Evolutionary conservation across 2,888 invertebrate genomes (phyloP).

Genomic region (Eilema sororculum): DNA sequence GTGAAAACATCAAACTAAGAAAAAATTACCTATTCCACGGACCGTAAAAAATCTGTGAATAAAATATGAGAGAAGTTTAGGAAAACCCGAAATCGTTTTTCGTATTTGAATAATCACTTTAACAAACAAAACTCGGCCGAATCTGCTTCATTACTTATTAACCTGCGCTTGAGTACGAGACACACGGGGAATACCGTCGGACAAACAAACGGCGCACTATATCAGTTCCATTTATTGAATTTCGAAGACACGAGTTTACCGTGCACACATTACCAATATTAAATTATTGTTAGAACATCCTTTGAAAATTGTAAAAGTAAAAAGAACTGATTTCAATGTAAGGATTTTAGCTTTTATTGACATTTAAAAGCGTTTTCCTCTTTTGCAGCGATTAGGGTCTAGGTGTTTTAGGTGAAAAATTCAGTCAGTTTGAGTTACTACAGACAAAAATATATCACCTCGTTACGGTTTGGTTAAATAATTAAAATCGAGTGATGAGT

Average conservation of each 20-base stretch:
- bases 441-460: neutral
- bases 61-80: slow-evolving; percentile 85
- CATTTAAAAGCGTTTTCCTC: neutral
- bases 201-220: slow-evolving; percentile 32
- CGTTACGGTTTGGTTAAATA: neutral
- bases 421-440: neutral
- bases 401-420: neutral
- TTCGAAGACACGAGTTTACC: slow-evolving; percentile 23
- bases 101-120: slow-evolving; percentile 87
- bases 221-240: slow-evolving; percentile 44
- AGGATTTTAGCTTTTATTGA: neutral
- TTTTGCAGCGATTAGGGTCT: no score
- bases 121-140: slow-evolving; percentile 84
- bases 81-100: slow-evolving; percentile 84
- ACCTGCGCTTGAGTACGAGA: slow-evolving; percentile 76
- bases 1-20: slow-evolving; percentile 66
- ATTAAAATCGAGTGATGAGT: no score
- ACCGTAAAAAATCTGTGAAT: slow-evolving; percentile 84
- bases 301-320: neutral
- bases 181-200: slow-evolving; percentile 59
- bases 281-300: slow-evolving; percentile 17
- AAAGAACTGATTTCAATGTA: neutral
- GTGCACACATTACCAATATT: slow-evolving; percentile 23
- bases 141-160: slow-evolving; percentile 85
- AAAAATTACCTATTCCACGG: slow-evolving; percentile 76